Evolutionary conservation across 1,140 invertebrate species (phyloP).

Genomic region (Bombus huntii): DNA sequence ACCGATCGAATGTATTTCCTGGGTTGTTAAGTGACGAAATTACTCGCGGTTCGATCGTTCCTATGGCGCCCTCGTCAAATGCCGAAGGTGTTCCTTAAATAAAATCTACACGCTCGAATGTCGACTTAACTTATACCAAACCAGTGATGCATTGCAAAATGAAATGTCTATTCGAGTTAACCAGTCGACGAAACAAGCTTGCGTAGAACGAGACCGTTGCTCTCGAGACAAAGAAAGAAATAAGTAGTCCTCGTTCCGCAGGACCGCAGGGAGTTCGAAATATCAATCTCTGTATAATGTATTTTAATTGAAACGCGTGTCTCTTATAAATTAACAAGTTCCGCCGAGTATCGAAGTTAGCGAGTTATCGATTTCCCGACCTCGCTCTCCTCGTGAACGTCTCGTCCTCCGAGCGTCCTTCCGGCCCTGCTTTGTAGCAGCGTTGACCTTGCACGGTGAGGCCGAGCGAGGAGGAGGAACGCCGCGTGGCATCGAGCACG

Average conservation of each 20-base stretch:
- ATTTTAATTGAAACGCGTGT: neutral
- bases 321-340: neutral
- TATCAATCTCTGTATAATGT: too few species aligned
- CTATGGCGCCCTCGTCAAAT: neutral
- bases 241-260: too few species aligned
- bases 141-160: neutral
- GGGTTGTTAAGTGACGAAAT: slow-evolving; percentile 55
- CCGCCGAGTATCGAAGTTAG: neutral
- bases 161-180: neutral
- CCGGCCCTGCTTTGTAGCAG: slow-evolving; percentile 1
- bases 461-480: neutral
- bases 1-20: slow-evolving; percentile 52
- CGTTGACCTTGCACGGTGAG: neutral
- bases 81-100: neutral
- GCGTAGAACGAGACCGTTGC: too few species aligned
- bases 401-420: slow-evolving; percentile 12
- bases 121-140: neutral
- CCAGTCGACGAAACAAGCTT: too few species aligned
- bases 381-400: slow-evolving; percentile 13
- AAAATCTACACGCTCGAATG: neutral
- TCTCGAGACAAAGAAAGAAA: too few species aligned
- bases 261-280: too few species aligned
- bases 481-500: slow-evolving; percentile 11
- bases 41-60: slow-evolving; percentile 1
- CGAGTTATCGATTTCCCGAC: slow-evolving; percentile 60